Base-by-base conservation (phyloP, 2,113 vertebrate genomes). In the Rhinolophus ferrumequinum region DNA sequence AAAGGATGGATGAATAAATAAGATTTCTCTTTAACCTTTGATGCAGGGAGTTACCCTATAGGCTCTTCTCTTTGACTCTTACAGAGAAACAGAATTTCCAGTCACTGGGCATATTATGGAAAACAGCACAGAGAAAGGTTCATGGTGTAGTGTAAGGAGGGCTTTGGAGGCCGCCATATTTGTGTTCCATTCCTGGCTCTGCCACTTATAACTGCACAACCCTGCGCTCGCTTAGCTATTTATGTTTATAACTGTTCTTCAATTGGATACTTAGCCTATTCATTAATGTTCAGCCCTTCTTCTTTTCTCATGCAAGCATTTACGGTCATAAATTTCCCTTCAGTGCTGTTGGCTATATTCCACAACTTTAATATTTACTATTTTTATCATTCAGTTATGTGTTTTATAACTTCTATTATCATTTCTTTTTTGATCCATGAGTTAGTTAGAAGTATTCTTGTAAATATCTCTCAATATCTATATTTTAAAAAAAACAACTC, bases 381-480 rank as follows among this genome's bases (percentile, higher is more conserved):
- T 88, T 95, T 75, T 94, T 77, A 69, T 60, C 50, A 87, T 88
- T 96, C 77, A 67, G 24, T 95, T 90, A 62, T 88, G 66, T 76
- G 88, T 95, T 94, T 96, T 85, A 54, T 35, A 95, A 93, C 96
- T 95, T 92, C 70, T 82, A 81, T 90, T 47, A 87, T 90, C 70
- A 35, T 93, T 96, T 89, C 75, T 70, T 94, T 83, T 88, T 91
- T 88, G 90, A 87, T 24, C 54, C 47, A 75, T 38, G 64, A 88
- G 33, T 88, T 26, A 77, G 47, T 64, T 83, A 83, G 85, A 76
- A 86, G 54, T 96, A 18, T 76, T 87, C 93, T 62, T 92, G 18
- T 81, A 90, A 95, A 73, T 76, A 6, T 66, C 33, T 92, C 77
- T 82, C 41, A 62, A 38, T 70, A 41, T 30, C 28, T 62, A 62